Base-by-base conservation (phyloP, 1,140 invertebrate genomes). In the Linepithema humile region DNA sequence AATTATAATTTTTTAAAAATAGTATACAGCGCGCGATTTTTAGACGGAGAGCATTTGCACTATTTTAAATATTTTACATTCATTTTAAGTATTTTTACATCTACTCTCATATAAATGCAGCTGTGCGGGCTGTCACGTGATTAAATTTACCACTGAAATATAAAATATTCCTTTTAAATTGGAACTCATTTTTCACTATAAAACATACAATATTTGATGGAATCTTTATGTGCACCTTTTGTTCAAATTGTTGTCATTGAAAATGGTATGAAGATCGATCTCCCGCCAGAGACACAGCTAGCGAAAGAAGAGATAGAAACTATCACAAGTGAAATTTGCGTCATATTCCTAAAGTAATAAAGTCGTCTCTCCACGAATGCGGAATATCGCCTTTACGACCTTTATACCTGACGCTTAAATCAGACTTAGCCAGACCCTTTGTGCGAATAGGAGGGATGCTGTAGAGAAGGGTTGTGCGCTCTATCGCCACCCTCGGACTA, bases 351-450 rank as follows among this genome's bases (percentile, higher is more conserved):
- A 55, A 69, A 55, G 75, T 32, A 57, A 80, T 80, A 70, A 80
- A 80, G 50, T 53, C 48, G 35, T 70, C n/a, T 50, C 35, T 50
- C 35, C 23, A 12, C 32, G 45, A 67, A 45, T 26, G 26, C 64
- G 48, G 75, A 80, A 80, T 80, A 70, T 69, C 75, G 75, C n/a
- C n/a, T n/a, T n/a, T 69, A 65, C 38, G 29, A 23, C 23, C 35
- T 80, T 80, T 80, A 80, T 70, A 80, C 35, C 75, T 7, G 50
- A 15, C 35, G 75, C 75, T 80, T 80, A 80, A 80, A 80, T 80
- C 75, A 80, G 67, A 80, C 75, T 70, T 80, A 80, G 23, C 48
- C 35, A 43, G 50, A 29, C 48, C 26, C 75, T 80, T 80, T 67
- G 75, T 32, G 62, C 62, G 75, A 26, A 57, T 9, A 70, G 26